A percentile compares a stretch with the other conserved stretches of the same genome.
Conservation (phyloP, 2,113 vertebrate genomes). For the Tyrannus savana region DNA sequence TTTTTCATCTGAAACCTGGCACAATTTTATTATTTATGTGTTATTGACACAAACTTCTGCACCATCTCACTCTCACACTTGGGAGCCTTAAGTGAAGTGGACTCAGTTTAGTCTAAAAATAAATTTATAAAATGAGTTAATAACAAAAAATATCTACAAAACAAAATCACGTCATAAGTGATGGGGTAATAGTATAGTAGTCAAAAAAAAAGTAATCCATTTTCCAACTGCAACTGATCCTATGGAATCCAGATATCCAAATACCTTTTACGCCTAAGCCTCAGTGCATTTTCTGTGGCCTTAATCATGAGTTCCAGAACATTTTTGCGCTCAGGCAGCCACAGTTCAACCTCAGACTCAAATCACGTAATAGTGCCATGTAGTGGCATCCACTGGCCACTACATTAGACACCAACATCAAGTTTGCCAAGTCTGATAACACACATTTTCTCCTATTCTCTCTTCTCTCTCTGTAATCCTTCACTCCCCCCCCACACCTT, state of each 20-base stretch:
- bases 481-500: rapidly evolving
- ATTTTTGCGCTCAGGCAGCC: neutral
- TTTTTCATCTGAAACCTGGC: neutral
- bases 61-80: neutral
- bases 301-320: neutral
- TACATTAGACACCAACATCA: neutral
- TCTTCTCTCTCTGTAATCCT: neutral
- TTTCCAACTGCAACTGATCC: neutral
- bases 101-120: neutral
- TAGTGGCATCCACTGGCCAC: neutral
- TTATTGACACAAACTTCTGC: neutral
- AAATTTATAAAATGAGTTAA: neutral
- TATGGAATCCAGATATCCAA: neutral
- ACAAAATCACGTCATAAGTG: rapidly evolving
- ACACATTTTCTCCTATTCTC: neutral
- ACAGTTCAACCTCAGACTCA: neutral
- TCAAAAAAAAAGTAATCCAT: neutral
- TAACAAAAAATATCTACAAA: neutral
- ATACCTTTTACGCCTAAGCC: rapidly evolving
- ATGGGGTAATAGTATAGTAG: rapidly evolving
- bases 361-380: neutral
- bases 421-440: neutral
- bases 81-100: neutral
- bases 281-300: neutral
- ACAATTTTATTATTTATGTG: neutral